Percentiles rank a stretch among this genome's conserved stretches.
phyloP scores from a whole-genome alignment of 2,113 vertebrate species.

The Emydura subglobosa region DNA sequence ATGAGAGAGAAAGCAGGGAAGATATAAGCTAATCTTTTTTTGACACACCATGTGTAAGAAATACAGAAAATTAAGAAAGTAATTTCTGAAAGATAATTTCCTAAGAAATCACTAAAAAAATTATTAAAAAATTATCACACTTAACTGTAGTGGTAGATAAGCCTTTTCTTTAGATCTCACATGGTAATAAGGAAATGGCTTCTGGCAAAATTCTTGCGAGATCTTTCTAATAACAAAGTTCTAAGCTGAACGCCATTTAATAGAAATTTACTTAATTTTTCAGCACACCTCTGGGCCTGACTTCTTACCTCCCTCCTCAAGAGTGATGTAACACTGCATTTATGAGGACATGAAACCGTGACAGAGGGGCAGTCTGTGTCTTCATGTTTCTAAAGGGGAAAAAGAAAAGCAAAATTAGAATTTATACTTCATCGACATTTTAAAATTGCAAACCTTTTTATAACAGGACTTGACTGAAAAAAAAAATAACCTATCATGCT shows the following conservation, averaged over 20 bases:
- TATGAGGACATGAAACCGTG: constrained; percentile 94
- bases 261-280: neutral
- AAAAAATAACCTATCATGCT: neutral
- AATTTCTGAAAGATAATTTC: constrained; percentile 12
- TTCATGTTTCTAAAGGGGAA: constrained; percentile 91
- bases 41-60: constrained; percentile 42
- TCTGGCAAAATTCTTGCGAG: constrained; percentile 51
- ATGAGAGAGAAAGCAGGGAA: constrained; percentile 44
- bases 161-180: constrained; percentile 50
- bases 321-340: constrained; percentile 91
- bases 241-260: neutral
- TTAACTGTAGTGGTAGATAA: constrained; percentile 41
- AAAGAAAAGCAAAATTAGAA: constrained; percentile 38
- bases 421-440: neutral
- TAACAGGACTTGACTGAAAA: constrained; percentile 2
- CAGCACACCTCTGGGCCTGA: constrained; percentile 34
- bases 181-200: constrained; percentile 10
- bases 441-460: neutral
- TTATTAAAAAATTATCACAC: constrained; percentile 57
- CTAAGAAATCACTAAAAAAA: constrained; percentile 3
- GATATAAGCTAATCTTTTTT: constrained; percentile 32
- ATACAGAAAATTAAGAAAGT: constrained; percentile 24
- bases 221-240: neutral
- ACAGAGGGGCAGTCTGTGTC: constrained; percentile 94
- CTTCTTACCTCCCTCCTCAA: constrained; percentile 92